Conservation (phyloP, 2,888 invertebrate species). For the Hermaeophaga mercurialis region DNA sequence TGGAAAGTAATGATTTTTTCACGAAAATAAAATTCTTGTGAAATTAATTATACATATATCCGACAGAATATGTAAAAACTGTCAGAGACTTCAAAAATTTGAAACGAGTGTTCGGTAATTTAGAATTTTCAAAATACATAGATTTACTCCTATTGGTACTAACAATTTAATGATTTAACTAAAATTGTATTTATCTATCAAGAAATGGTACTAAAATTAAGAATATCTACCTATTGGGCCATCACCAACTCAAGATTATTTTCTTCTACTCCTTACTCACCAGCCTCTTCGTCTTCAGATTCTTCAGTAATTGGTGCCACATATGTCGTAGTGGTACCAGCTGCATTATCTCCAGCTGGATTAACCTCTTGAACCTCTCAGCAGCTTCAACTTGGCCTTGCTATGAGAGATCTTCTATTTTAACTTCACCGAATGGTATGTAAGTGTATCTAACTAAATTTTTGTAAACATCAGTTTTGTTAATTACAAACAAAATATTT, state of each 20-base stretch:
- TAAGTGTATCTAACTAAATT: constrained; percentile 99
- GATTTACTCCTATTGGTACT: too few species aligned
- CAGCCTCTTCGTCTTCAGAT: constrained; percentile 87
- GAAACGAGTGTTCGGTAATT: too few species aligned
- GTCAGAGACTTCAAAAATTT: too few species aligned
- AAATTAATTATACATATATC: too few species aligned
- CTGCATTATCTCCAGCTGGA: constrained; percentile 69
- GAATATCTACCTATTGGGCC: too few species aligned
- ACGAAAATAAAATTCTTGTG: too few species aligned
- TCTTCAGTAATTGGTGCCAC: constrained; percentile 92
- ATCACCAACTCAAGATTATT: constrained; percentile 99
- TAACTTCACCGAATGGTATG: constrained; percentile 99
- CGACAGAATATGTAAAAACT: too few species aligned
- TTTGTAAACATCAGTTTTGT: constrained; percentile 97
- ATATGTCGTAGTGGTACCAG: constrained; percentile 65
- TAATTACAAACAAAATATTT: constrained; percentile 98
- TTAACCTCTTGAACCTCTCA: constrained; percentile 94
- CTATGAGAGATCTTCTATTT: constrained; percentile 99
- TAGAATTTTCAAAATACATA: too few species aligned
- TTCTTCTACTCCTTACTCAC: constrained; percentile 95
- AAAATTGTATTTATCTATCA: too few species aligned
- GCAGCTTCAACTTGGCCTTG: constrained; percentile 95
- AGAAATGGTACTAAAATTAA: too few species aligned
- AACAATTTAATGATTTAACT: too few species aligned
- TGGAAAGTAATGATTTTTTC: too few species aligned